Base-by-base conservation (phyloP, 2,888 invertebrate genomes). In the Tiliacea aurago region DNA sequence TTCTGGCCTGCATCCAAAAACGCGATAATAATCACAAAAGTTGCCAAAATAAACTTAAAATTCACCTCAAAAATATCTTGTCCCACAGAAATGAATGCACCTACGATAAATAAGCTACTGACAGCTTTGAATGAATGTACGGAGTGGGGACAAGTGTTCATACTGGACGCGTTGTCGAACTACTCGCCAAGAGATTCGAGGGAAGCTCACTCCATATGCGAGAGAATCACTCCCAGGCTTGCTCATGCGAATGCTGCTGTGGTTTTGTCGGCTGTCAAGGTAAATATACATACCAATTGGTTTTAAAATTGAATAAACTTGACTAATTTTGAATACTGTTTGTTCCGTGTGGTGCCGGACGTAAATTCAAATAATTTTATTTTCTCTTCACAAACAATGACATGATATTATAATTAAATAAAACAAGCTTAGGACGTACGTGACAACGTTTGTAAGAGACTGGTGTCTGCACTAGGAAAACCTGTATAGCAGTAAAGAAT, bases 181-280 rank as follows among this genome's bases (percentile, higher is more conserved):
- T 99, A 99, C 95, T 98, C 98, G 63, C 99, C 99, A 0, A 98
- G 99, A 86, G 99, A 99, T 95, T 99, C 99, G 87, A 97, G 99
- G 62, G 99, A 99, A 94, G 99, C 99, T 2, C 99, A 99, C 95
- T 99, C 99, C 85, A 99, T 99, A 87, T 99, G 99, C 93, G 99
- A 99, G 96, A 97, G 99, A 73, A 99, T 99, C 87, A 99, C 99
- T 4, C 99, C 99, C 3, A 97, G 99, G 28, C 96, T 99, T 78
- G 99, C 99, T 9, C 99, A 99, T 95, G 99, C 99, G 5, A 99
- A 99, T 95, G 99, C 99, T 4, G 99, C 99, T 11, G 99, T 99
- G 41, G 99, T 99, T 0, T 97, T 99, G 0, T 99, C 99, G 37
- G 99, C 99, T 68, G 99, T 99, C 49, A 99, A 99, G 97, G 99